These are phyloP conservation scores for Thera obeliscata DNA, from an alignment of 2,888 invertebrate genomes.

Conservation along the genomic window DNA sequence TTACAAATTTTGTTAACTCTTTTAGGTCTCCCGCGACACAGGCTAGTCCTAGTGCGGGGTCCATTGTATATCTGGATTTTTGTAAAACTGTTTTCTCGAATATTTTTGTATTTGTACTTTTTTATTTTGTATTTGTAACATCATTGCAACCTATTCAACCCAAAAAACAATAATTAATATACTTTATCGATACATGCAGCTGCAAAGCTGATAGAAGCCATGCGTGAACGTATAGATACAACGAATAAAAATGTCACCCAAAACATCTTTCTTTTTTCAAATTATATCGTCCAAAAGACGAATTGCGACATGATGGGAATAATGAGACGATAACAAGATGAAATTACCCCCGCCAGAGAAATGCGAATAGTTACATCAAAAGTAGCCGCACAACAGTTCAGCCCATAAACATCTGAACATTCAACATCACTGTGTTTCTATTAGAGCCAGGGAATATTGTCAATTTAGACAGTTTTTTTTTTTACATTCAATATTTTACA, in stretches of 20 bases:
- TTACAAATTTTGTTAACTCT: no score
- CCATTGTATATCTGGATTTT: no score
- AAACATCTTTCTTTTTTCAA: slow-evolving; percentile 23
- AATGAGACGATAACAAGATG: slow-evolving; percentile 59
- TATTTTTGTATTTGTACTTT: no score
- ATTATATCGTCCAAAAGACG: slow-evolving; percentile 43
- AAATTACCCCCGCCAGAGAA: slow-evolving; percentile 67
- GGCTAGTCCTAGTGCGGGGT: no score
- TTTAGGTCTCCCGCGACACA: no score
- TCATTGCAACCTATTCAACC: no score
- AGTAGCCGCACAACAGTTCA: slow-evolving; percentile 4
- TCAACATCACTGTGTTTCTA: not conserved
- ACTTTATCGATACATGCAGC: no score
- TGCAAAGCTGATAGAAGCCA: no score
- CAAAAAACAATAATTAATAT: no score
- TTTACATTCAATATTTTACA: no score
- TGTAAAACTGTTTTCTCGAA: no score
- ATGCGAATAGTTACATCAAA: slow-evolving; percentile 45
- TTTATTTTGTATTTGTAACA: no score
- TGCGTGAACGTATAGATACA: not conserved
- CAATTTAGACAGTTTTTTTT: not conserved
- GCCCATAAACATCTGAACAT: slow-evolving; percentile 1
- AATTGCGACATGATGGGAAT: slow-evolving; percentile 57
- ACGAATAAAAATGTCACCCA: slow-evolving; percentile 17
- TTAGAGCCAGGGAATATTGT: not conserved